Evolutionary conservation across 1,140 invertebrate species (phyloP), one percentile per base, ranked within the genome.

Genomic region (Orussus abietinus): DNA sequence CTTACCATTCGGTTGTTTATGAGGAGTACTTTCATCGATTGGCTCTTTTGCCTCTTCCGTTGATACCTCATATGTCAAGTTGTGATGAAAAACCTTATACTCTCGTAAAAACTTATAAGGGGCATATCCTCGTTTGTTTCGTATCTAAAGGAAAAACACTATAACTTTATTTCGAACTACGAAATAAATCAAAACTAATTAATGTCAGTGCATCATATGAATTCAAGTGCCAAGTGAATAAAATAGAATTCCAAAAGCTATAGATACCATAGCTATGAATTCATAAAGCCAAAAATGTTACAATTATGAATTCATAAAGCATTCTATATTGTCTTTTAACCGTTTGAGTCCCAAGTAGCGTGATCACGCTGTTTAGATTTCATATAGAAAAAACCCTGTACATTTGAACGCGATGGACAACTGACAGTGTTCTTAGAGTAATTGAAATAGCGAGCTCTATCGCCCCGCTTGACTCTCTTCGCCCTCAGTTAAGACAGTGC

Each of bases 91-190:
- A 22, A 79, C 49, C 53, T 74, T 71, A 14, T 64, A 64, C 65
- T 83, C 81, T 35, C 62, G 59, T 3, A 82, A 49, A 53, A 84
- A 80, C 9, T 64, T 62, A 35, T 75, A 73, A 28, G 81, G 81
- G 14, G 80, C 78, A 67, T 87, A 90, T 29, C 87, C 87, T 49
- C 75, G 66, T 55, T 76, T 77, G 17, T 82, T 85, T 59, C 81
- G 77, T 19, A 87, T 79, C 67, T 78, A 38, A 32, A 57, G 58
- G 26, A 48, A 11, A 32, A 42, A 44, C 2, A 11, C 13, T n/a
- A n/a, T n/a, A n/a, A n/a, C n/a, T n/a, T n/a, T n/a, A n/a, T n/a
- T n/a, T n/a, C n/a, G n/a, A n/a, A n/a, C n/a, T n/a, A n/a, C n/a
- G n/a, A 38, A 56, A 53, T 20, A 31, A 30, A 36, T 21, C 22